Evolutionary conservation across 2,888 invertebrate genomes (phyloP).

Genomic region (Catotricha subobsoleta): DNA sequence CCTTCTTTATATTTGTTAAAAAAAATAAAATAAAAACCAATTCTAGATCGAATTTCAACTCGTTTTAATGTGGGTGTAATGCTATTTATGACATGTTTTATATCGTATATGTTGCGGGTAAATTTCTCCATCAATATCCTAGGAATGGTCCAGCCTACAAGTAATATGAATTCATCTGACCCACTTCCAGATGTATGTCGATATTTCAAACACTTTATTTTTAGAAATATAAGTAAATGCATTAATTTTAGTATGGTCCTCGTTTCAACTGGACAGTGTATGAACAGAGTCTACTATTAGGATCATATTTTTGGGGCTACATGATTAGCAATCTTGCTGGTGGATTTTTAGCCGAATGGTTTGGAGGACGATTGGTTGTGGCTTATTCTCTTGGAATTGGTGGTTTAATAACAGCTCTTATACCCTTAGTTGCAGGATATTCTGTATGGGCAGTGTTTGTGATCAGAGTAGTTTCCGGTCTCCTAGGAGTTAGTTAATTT

Average conservation of each 20-base stretch:
- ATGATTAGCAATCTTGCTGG: slow-evolving; percentile 45
- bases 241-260: slow-evolving; percentile 28
- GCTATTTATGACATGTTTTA: slow-evolving; percentile 54
- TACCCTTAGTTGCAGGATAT: slow-evolving; percentile 39
- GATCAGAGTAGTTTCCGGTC: slow-evolving; percentile 40
- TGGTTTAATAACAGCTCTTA: slow-evolving; percentile 38
- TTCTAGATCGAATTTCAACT: slow-evolving; percentile 31
- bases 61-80: slow-evolving; percentile 40
- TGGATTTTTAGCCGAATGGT: slow-evolving; percentile 46
- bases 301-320: slow-evolving; percentile 53
- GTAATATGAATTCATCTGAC: no score
- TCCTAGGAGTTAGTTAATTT: slow-evolving; percentile 37
- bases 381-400: slow-evolving; percentile 33
- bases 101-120: slow-evolving; percentile 53
- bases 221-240: background rate
- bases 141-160: slow-evolving; percentile 37
- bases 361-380: slow-evolving; percentile 41
- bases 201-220: background rate
- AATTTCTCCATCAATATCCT: slow-evolving; percentile 58
- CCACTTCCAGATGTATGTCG: background rate
- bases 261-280: slow-evolving; percentile 39
- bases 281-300: slow-evolving; percentile 44
- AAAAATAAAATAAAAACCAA: no score
- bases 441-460: slow-evolving; percentile 37
- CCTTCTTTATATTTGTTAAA: no score